Evolutionary conservation across 2,888 invertebrate species (phyloP), one percentile per base, ranked within the genome.

Genomic region (Microplitis manilae): DNA sequence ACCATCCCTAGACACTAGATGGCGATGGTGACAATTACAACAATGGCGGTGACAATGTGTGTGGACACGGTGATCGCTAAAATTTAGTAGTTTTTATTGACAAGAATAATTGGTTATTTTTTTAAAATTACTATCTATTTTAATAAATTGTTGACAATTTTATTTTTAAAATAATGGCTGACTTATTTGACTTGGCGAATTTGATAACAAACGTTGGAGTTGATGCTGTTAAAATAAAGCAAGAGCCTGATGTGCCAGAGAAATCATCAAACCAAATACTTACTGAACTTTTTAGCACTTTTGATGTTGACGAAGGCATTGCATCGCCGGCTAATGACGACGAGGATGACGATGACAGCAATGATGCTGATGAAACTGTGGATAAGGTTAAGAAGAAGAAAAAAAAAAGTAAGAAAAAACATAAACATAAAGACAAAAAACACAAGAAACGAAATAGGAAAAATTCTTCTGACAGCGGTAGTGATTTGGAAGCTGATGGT

Each of bases 191-290:
- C 73, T 85, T 90, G n/a, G 88, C 89, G 5, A 89, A 89, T 81
- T 81, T 90, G 39, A 90, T 90, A 67, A 89, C 90, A 8, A 85
- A 84, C 4, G 89, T 89, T 4, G 89, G 90, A 13, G 89, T 89
- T 30, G 89, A 89, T 60, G 88, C 88, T 17, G 88, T 88, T 8
- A 89, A 89, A 78, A 88, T 89, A 73, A 89, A 89, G 75, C 82
- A 86, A 68, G 90, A 90, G 68, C 89, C 90, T 2, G 90, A 90
- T 5, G 67, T 90, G 64, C 89, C 87, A 41, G 89, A 91, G 59
- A 95, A 95, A 87, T 94, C 94, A 6, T 95, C 95, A 0, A 94
- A 93, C 87, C 96, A 96, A 90, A 96, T 96, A 84, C 91, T 96
- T 20, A 94, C 96, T 0, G 96, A 96, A 90, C 90, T 96, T 0